A percentile compares a stretch with the other conserved stretches of the same genome.
phyloP scores from a whole-genome alignment of 2,888 invertebrate species.

The Cephonodes hylas region DNA sequence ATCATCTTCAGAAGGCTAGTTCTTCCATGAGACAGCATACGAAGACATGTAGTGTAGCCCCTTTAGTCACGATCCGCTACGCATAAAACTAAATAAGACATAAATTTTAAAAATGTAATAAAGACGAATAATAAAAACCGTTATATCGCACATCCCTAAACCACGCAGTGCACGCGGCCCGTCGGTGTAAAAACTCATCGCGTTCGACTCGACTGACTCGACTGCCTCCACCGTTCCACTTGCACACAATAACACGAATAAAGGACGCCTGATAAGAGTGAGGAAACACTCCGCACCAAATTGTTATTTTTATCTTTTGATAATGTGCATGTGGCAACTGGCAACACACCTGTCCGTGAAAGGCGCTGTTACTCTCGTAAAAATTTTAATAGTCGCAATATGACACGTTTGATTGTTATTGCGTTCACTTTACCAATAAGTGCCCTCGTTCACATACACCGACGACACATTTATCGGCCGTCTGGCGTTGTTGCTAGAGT shows the following conservation, averaged over 20 bases:
- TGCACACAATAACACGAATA: conserved; percentile 31
- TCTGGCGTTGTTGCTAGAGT: background rate
- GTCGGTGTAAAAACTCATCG: conserved; percentile 50
- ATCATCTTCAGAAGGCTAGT: no score
- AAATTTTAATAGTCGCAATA: background rate
- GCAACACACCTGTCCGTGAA: conserved; percentile 2
- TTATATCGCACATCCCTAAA: background rate
- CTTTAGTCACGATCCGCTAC: no score
- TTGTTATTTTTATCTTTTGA: conserved; percentile 4
- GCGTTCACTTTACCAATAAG: background rate
- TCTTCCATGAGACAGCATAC: no score
- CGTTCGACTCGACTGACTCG: conserved; percentile 54
- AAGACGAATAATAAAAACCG: no score
- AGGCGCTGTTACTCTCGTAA: background rate
- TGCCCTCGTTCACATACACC: background rate
- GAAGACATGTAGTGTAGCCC: no score
- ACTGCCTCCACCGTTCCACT: conserved; percentile 51
- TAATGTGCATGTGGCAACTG: background rate
- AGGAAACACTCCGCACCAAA: conserved; percentile 30
- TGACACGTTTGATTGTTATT: background rate
- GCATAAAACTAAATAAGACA: no score
- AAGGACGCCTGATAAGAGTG: conserved; percentile 44
- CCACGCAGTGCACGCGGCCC: background rate
- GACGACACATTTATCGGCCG: background rate
- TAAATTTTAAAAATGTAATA: no score